Evolutionary conservation across 2,888 invertebrate genomes (phyloP).

Genomic region (Drosophila pseudotakahashii): DNA sequence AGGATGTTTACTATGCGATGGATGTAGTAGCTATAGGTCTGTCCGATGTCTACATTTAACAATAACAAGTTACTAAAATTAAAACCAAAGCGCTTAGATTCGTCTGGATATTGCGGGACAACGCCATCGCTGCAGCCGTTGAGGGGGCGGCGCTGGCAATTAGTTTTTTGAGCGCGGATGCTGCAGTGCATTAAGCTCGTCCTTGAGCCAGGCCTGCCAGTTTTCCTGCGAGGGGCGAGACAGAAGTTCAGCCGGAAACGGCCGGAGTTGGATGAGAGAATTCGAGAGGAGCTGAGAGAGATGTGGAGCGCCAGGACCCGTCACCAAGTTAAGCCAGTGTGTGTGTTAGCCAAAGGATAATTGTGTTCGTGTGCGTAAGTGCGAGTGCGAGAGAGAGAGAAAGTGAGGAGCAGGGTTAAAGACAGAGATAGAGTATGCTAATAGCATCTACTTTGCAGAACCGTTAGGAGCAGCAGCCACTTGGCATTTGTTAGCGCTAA

Average conservation of each 20-base stretch:
- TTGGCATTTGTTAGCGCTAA: conserved; percentile 79
- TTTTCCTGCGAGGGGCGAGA: conserved; percentile 79
- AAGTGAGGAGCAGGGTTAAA: conserved; percentile 7
- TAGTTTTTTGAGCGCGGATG: conserved; percentile 76
- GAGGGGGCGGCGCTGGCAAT: conserved; percentile 48
- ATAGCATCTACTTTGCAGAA: conserved; percentile 69
- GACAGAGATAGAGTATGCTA: conserved; percentile 60
- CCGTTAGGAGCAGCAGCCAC: conserved; percentile 63
- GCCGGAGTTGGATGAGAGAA: conserved; percentile 46
- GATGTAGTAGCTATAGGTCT: conserved; percentile 44
- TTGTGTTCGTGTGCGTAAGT: conserved; percentile 28
- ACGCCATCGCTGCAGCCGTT: conserved; percentile 21
- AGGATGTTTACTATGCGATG: conserved; percentile 30
- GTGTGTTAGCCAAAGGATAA: conserved; percentile 32
- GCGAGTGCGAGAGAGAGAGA: conserved; percentile 2
- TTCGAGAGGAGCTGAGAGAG: conserved; percentile 13
- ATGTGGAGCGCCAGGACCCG: conserved; percentile 51
- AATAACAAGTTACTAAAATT: conserved; percentile 75
- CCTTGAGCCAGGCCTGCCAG: conserved; percentile 83
- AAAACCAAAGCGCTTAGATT: conserved; percentile 65
- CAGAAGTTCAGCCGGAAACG: conserved; percentile 50
- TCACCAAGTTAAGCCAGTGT: conserved; percentile 64
- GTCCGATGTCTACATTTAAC: conserved; percentile 66
- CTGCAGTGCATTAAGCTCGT: conserved; percentile 81
- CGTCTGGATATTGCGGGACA: conserved; percentile 54